Percentiles rank a stretch among this genome's conserved stretches.
These are phyloP conservation scores for Nanorana parkeri DNA, from an alignment of 2,113 vertebrate genomes.

Conservation along the genomic window DNA sequence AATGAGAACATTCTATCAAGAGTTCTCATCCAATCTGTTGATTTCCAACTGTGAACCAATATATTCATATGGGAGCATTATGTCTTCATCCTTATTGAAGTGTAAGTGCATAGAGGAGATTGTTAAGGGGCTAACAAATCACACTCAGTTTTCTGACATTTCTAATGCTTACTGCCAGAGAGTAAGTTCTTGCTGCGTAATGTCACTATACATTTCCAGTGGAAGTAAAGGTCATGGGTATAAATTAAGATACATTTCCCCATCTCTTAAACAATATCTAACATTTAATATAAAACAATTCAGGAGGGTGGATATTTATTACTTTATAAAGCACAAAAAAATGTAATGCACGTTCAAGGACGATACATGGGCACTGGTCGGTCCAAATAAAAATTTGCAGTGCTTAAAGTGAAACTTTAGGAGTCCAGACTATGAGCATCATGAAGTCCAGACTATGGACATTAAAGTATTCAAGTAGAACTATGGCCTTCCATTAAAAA, in stretches of 20 bases:
- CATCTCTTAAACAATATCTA: slow-evolving; percentile 57
- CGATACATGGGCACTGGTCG: no score
- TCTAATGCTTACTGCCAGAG: slow-evolving; percentile 67
- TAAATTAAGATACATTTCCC: slow-evolving; percentile 73
- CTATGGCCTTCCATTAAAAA: no score
- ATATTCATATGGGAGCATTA: slow-evolving; percentile 54
- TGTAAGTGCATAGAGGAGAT: slow-evolving; percentile 65
- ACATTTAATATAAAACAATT: slow-evolving; percentile 62
- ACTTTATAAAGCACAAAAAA: no score
- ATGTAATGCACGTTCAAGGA: no score
- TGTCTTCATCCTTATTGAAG: slow-evolving; percentile 58
- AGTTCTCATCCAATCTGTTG: slow-evolving; percentile 63
- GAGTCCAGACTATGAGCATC: no score
- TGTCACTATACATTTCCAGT: slow-evolving; percentile 68
- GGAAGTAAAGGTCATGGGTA: slow-evolving; percentile 73
- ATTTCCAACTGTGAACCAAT: slow-evolving; percentile 63
- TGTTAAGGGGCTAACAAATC: slow-evolving; percentile 68
- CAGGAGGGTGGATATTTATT: not conserved
- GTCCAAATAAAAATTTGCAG: no score
- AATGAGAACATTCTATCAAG: slow-evolving; percentile 61
- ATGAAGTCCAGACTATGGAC: no score
- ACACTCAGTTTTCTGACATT: slow-evolving; percentile 68
- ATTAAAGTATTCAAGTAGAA: no score
- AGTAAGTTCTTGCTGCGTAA: slow-evolving; percentile 66
- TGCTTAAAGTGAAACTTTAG: no score